phyloP scores from a whole-genome alignment of 1,140 invertebrate genomes.

The Whitmania pigra region DNA sequence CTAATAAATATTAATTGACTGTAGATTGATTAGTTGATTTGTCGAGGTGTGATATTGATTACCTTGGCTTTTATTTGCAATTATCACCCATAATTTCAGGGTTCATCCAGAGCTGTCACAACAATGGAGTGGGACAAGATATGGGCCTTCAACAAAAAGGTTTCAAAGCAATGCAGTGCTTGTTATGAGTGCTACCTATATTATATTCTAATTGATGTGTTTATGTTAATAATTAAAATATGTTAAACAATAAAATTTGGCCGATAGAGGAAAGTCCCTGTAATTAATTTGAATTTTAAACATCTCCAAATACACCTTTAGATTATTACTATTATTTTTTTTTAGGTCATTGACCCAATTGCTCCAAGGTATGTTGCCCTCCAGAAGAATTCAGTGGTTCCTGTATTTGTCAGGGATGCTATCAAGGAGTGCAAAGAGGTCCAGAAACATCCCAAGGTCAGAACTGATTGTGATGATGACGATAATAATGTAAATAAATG shows the following conservation, averaged over 20 bases:
- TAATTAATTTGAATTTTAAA: no score
- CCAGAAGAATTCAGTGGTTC: slow-evolving; percentile 50
- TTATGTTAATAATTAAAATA: no score
- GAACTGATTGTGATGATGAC: not conserved
- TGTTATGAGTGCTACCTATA: not conserved
- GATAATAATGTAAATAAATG: no score
- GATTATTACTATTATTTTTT: not conserved
- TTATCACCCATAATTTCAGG: slow-evolving; percentile 39
- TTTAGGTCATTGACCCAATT: slow-evolving; percentile 74
- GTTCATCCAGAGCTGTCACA: slow-evolving; percentile 87
- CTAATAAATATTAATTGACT: no score
- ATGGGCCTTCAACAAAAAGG: slow-evolving; percentile 98
- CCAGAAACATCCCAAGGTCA: slow-evolving; percentile 74
- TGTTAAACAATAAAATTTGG: no score
- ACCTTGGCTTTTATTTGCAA: not conserved
- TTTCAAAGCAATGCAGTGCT: slow-evolving; percentile 32
- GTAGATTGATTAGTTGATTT: no score
- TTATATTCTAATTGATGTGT: not conserved
- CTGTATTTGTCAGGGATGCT: slow-evolving; percentile 58
- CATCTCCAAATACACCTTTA: no score
- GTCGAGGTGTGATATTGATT: not conserved
- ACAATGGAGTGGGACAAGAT: slow-evolving; percentile 99
- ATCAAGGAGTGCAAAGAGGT: slow-evolving; percentile 52
- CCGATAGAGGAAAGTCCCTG: no score
- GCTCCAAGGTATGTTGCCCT: slow-evolving; percentile 85